Conservation (phyloP, 2,113 vertebrate genomes). For the Tetrax tetrax region DNA sequence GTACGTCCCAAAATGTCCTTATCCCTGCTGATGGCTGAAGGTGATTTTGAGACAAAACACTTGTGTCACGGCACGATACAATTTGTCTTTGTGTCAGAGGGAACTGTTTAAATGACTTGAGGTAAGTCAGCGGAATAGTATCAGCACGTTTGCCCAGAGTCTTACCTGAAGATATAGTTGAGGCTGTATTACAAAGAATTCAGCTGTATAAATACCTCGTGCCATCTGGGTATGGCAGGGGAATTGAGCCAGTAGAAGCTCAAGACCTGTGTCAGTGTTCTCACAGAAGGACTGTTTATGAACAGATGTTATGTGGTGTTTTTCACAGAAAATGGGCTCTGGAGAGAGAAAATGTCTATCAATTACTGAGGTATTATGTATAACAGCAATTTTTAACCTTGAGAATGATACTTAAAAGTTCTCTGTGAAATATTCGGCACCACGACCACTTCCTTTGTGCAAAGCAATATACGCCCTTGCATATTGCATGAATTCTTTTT, state of each 20-base stretch:
- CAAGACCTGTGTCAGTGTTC: constrained; percentile 90
- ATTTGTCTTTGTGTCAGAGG: constrained; percentile 95
- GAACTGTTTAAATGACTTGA: constrained; percentile 82
- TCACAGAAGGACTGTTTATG: constrained; percentile 96
- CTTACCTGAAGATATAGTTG: constrained; percentile 87
- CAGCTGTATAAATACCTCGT: constrained; percentile 82
- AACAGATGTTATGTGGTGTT: constrained; percentile 99
- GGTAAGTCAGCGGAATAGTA: constrained; percentile 78
- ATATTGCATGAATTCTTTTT: neutral
- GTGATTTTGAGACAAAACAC: constrained; percentile 71
- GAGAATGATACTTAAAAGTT: constrained; percentile 81
- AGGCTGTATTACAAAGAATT: constrained; percentile 82
- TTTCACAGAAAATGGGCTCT: constrained; percentile 89
- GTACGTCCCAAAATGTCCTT: constrained; percentile 59
- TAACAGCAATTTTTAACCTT: constrained; percentile 88
- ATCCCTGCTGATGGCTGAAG: constrained; percentile 73
- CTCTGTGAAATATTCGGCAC: constrained; percentile 62
- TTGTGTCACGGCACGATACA: neutral
- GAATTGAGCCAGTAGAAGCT: constrained; percentile 89
- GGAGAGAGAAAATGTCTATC: constrained; percentile 95
- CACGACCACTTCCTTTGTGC: constrained; percentile 72
- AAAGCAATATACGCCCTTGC: neutral
- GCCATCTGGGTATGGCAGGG: constrained; percentile 96
- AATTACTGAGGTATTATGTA: constrained; percentile 84
- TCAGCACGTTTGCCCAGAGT: constrained; percentile 82